phyloP scores from a whole-genome alignment of 2,113 vertebrate genomes.

The Campylomormyrus tamandua region DNA sequence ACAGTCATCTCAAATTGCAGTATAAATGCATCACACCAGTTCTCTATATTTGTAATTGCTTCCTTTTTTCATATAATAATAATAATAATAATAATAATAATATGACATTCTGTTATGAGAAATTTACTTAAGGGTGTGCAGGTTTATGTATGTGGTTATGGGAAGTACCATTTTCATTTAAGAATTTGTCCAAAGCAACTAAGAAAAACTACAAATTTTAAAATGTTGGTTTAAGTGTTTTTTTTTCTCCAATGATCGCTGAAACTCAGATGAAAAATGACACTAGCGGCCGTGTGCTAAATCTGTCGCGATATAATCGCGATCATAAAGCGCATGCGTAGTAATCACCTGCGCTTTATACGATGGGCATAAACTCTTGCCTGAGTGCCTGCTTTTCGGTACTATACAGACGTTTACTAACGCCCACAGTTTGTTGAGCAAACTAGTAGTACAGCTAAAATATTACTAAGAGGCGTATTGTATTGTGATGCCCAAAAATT shows the following conservation, averaged over 20 bases:
- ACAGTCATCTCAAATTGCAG: not conserved
- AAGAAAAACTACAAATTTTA: not conserved
- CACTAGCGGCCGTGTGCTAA: not conserved
- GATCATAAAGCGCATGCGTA: not conserved
- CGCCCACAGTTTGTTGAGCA: not conserved
- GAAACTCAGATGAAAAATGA: not conserved
- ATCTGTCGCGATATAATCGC: not conserved
- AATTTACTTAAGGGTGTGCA: not conserved
- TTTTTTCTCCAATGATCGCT: not conserved
- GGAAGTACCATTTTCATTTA: not conserved
- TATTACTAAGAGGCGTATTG: not conserved
- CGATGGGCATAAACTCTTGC: not conserved
- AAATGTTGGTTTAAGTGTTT: not conserved
- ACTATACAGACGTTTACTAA: not conserved
- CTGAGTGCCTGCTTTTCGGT: not conserved
- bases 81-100: not conserved
- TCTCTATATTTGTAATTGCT: not conserved
- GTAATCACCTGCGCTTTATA: not conserved
- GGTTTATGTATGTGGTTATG: not conserved
- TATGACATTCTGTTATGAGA: not conserved
- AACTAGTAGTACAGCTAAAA: not conserved
- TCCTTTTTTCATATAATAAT: not conserved
- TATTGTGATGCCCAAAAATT: not conserved
- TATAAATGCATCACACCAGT: not conserved
- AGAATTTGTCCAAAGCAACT: not conserved